Percentiles rank a stretch among this genome's conserved stretches.
phyloP scores from a whole-genome alignment of 2,888 invertebrate species.

The Aleiodes alternator region DNA sequence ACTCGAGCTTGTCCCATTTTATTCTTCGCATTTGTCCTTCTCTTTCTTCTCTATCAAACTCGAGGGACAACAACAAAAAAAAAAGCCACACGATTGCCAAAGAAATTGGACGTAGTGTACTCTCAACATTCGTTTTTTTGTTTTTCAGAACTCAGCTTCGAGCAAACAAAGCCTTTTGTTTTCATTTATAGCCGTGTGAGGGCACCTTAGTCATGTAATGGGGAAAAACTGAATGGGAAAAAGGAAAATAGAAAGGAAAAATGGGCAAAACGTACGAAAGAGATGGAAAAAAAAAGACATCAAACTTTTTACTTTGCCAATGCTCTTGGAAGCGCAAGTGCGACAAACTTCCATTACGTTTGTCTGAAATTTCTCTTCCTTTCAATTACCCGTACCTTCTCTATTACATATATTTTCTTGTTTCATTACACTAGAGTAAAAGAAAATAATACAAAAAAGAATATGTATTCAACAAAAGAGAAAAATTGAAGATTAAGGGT shows the following conservation, averaged over 20 bases:
- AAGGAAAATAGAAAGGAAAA: not conserved
- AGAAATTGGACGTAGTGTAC: constrained; percentile 46
- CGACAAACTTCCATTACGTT: not conserved
- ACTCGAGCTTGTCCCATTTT: not conserved
- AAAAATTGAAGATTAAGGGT: not conserved
- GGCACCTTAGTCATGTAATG: not conserved
- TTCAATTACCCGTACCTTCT: constrained; percentile 17
- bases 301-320: constrained; percentile 8
- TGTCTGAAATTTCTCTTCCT: constrained; percentile 7
- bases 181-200: constrained; percentile 30
- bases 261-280: not conserved
- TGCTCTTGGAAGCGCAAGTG: constrained; percentile 5
- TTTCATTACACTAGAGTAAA: constrained; percentile 8
- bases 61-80: not conserved
- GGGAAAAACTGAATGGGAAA: not conserved
- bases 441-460: not conserved
- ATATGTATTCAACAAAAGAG: not conserved
- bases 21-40: not conserved
- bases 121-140: constrained; percentile 23
- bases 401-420: not conserved
- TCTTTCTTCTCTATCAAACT: constrained; percentile 22
- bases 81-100: constrained; percentile 44
- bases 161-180: constrained; percentile 44
- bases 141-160: not conserved
- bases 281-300: constrained; percentile 9